Conservation (phyloP, 2,888 invertebrate species). For the Sphaerophoria rueppellii region DNA sequence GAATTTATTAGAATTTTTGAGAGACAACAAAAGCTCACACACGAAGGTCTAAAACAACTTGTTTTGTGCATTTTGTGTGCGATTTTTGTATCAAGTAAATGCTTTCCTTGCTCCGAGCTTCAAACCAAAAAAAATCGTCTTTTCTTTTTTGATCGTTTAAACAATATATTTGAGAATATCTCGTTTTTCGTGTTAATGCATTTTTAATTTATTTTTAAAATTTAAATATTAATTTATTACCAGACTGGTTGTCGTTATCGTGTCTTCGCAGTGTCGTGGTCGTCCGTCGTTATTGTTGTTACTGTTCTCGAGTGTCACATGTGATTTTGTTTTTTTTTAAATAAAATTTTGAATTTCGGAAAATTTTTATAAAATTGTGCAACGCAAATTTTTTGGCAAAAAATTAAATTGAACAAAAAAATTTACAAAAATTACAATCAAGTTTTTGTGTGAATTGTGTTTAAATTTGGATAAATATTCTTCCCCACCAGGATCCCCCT, state of each 20-base stretch:
- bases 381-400: conserved; percentile 15
- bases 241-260: conserved; percentile 1
- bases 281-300: conserved; percentile 18
- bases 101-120: conserved; percentile 30
- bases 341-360: neutral
- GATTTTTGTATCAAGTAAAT: conserved; percentile 29
- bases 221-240: conserved; percentile 16
- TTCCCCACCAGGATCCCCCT: conserved; percentile 23
- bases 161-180: conserved; percentile 2
- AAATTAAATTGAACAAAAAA: neutral
- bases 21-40: conserved; percentile 44
- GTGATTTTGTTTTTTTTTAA: conserved; percentile 16
- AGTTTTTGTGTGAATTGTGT: conserved; percentile 36
- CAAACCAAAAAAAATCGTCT: conserved; percentile 9
- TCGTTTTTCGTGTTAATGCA: conserved; percentile 38
- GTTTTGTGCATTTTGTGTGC: conserved; percentile 26
- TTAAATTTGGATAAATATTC: conserved; percentile 46
- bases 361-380: neutral
- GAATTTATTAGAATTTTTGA: conserved; percentile 61
- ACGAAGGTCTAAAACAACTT: conserved; percentile 12
- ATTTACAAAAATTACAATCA: neutral
- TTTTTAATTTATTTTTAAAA: conserved; percentile 30
- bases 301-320: conserved; percentile 37
- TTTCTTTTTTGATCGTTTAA: neutral
- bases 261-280: neutral